Evolutionary conservation across 35 echinoderm and acorn worm genomes (phyloP).

Genomic region (Anneissia japonica): DNA sequence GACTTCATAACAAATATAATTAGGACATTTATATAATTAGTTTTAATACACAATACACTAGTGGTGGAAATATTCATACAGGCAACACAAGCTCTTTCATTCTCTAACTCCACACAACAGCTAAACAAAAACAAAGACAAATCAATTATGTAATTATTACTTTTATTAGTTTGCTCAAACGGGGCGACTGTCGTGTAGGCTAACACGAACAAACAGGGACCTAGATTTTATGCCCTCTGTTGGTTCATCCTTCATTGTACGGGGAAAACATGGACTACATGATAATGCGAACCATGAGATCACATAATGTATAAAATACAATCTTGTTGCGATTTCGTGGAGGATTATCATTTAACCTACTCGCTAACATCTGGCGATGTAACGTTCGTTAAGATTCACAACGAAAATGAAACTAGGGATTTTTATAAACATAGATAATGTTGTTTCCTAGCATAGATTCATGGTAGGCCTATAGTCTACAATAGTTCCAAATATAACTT

Average conservation of each 20-base stretch:
- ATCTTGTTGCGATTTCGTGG: neutral
- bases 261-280: neutral
- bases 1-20: too few relatives aligned
- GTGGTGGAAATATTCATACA: too few relatives aligned
- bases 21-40: too few relatives aligned
- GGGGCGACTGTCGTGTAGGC: neutral
- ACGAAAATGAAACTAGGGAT: neutral
- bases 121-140: neutral
- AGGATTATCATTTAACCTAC: neutral
- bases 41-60: too few relatives aligned
- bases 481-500: neutral
- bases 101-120: neutral
- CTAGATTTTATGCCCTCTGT: neutral
- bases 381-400: neutral
- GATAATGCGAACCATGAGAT: neutral
- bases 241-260: neutral
- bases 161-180: conserved; percentile 2
- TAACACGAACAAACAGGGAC: neutral
- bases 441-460: neutral
- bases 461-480: neutral
- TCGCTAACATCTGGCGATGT: neutral
- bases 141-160: neutral
- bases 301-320: neutral
- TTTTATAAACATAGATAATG: neutral
- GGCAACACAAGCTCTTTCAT: neutral